Conservation (phyloP, 2,888 invertebrate genomes). For the Drosophila atroscutellata region DNA sequence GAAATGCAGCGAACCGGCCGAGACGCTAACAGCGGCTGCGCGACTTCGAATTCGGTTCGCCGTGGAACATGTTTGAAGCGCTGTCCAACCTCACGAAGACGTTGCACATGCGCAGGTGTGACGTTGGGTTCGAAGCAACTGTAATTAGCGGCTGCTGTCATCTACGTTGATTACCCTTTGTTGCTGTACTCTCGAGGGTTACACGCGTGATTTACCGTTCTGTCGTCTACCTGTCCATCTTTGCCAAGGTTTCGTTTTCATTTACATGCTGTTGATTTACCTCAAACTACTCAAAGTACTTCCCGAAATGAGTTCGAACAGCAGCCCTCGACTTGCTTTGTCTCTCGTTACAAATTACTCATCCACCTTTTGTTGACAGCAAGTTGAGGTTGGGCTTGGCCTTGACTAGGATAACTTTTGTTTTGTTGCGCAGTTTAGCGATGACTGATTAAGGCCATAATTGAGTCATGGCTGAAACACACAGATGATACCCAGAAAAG, state of each 20-base stretch:
- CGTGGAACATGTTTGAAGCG: conserved; percentile 54
- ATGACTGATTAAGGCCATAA: conserved; percentile 6
- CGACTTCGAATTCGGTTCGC: conserved; percentile 13
- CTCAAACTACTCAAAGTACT: conserved; percentile 11
- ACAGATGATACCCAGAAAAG: background rate
- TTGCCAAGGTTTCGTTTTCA: conserved; percentile 68
- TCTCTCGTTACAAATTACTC: conserved; percentile 34
- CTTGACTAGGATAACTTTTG: conserved; percentile 57
- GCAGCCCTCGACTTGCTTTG: conserved; percentile 30
- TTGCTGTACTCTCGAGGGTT: conserved; percentile 36
- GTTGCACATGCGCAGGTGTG: conserved; percentile 46
- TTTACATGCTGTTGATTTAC: conserved; percentile 46
- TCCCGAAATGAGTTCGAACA: background rate
- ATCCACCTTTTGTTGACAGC: conserved; percentile 28
- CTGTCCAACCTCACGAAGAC: conserved; percentile 20
- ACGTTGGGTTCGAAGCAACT: conserved; percentile 1
- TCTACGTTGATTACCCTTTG: conserved; percentile 62
- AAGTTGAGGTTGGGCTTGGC: conserved; percentile 11
- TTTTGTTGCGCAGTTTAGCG: conserved; percentile 2
- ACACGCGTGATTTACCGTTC: conserved; percentile 50
- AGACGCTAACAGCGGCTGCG: conserved; percentile 32
- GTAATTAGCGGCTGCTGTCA: conserved; percentile 46
- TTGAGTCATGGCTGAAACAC: conserved; percentile 26
- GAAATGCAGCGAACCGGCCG: conserved; percentile 61
- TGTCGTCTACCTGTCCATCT: conserved; percentile 56